Base-by-base conservation (phyloP, 35 echinoderm and acorn worm genomes). In the Ophioderma brevispina region DNA sequence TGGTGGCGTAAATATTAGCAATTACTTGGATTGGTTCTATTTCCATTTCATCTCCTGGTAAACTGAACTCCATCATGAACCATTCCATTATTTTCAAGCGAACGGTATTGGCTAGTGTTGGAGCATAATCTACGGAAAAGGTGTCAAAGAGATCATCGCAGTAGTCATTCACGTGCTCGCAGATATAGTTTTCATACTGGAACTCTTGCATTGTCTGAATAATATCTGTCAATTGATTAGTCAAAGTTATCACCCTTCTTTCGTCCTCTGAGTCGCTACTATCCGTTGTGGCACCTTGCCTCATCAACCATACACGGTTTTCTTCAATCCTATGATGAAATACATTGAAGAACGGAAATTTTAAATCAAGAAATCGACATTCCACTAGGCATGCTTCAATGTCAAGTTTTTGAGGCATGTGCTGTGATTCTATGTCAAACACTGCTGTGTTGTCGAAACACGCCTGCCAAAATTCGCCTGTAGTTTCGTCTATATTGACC, bases 131-230 rank as follows among this genome's bases (percentile, higher is more conserved):
- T 39, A 30, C 14, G n/a, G 85, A 87, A n/a, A 87, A 38, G 36
- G 75, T 75, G 75, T 87, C 78, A 39, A 37, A 87, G 6, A 87
- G 31, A 34, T 87, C 85, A 77, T 78, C 14, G 25, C 37, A 32
- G 41, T 78, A 87, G 0, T 38, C 5, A 0, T 87, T 18, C 15
- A 87, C 17, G 33, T 87, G 85, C 32, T 77, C 1, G 19, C 14
- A 3, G 56, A 87, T 25, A 37, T 76, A 87, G 31, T 87, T 75
- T 15, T 86, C 55, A 75, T 86, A 35, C 17, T 80, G 78, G 17
- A 80, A 33, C 6, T 80, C 78, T 23, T 15, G 78, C 28, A 36
- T 80, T 8, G 33, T 15, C 3, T 36, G 13, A 80, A 80, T 40
- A 35, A 80, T 25, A 40, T 36, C 78, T 80, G 78, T 31, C 11